A percentile compares a stretch with the other conserved stretches of the same genome.
phyloP scores from a whole-genome alignment of 2,888 invertebrate genomes.

The Tribolium freemani region DNA sequence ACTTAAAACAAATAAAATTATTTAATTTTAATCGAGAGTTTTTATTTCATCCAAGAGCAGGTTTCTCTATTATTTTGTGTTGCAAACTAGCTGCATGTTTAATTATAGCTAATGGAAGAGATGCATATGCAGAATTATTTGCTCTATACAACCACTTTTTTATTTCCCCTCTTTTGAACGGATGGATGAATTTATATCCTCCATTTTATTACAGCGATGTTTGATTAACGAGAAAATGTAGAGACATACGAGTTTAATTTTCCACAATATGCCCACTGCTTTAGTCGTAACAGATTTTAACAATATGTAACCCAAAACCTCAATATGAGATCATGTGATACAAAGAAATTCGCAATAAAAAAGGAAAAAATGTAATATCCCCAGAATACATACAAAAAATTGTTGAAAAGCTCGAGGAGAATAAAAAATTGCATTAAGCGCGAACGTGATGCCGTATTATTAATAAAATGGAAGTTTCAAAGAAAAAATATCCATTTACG shows the following conservation, averaged over 20 bases:
- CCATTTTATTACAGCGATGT: background rate
- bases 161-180: background rate
- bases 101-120: conserved; percentile 12
- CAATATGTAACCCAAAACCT: background rate
- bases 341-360: background rate
- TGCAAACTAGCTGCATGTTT: conserved; percentile 7
- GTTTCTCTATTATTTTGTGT: background rate
- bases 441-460: background rate
- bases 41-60: conserved; percentile 12
- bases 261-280: background rate
- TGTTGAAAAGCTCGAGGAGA: background rate
- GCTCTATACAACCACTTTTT: conserved; percentile 1
- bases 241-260: background rate
- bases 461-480: background rate
- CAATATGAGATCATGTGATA: background rate
- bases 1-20: conserved; percentile 63
- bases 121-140: conserved; percentile 3
- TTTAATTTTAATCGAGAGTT: conserved; percentile 57
- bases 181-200: background rate
- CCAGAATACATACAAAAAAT: background rate
- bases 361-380: background rate
- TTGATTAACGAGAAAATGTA: background rate
- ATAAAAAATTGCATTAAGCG: conserved; percentile 2
- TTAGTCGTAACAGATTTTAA: background rate
- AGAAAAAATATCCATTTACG: background rate